Evolutionary conservation across 1,140 invertebrate genomes (phyloP).

Genomic region (Philopotamus ludificatus): DNA sequence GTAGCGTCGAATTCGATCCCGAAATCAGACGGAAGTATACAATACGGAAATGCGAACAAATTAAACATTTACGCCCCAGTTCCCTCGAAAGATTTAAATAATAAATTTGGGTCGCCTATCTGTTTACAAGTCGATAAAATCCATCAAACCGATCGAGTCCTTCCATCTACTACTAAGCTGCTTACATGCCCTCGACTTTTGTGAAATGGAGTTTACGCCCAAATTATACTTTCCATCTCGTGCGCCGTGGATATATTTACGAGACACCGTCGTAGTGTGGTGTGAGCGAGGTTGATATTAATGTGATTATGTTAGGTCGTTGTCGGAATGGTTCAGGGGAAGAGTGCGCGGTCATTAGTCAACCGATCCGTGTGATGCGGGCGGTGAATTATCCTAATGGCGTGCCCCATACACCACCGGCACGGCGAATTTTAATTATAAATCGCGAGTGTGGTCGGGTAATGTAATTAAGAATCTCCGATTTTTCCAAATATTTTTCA

Average conservation of each 20-base stretch:
- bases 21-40: too few relatives aligned
- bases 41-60: too few relatives aligned
- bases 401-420: too few relatives aligned
- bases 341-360: neutral
- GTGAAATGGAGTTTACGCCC: neutral
- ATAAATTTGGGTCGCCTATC: constrained; percentile 18
- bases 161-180: neutral
- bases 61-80: constrained; percentile 15
- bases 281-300: neutral
- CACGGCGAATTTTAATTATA: too few relatives aligned
- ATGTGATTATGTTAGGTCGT: neutral
- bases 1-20: too few relatives aligned
- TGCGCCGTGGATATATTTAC: neutral
- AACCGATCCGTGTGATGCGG: neutral
- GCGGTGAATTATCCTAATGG: too few relatives aligned
- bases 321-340: neutral
- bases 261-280: neutral
- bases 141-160: neutral
- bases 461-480: too few relatives aligned
- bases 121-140: constrained; percentile 15
- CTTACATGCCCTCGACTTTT: neutral
- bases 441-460: too few relatives aligned
- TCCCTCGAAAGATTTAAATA: neutral
- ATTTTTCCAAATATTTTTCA: too few relatives aligned
- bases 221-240: neutral